Base-by-base conservation (phyloP, 2,888 invertebrate species). In the Catotricha subobsoleta region DNA sequence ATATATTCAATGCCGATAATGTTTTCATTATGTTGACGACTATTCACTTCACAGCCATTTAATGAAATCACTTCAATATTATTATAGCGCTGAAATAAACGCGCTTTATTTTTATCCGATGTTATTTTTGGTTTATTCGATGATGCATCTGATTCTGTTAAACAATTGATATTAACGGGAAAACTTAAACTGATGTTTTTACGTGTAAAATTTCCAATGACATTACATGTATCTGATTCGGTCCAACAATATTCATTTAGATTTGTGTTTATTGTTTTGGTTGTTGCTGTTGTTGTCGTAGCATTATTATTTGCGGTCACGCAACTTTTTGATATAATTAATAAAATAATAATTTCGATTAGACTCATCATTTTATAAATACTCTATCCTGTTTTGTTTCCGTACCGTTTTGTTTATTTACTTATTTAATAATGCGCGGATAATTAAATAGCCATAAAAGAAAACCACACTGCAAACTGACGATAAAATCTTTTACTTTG, bases 61-160 rank as follows among this genome's bases (percentile, higher is more conserved):
- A 36, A 25, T 25, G 25, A 7, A 20, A 36, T 36, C 25, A 36
- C 36, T 36, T 36, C 36, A 9, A 36, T 13, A 10, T 36, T 21
- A 8, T 10, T 15, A 25, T 25, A 36, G 16, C 21, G 36, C 16
- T 36, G 9, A 19, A 20, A 16, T 16, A 36, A 13, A 16, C 16
- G 25, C 2, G 16, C 23, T 13, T 36, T 23, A 16, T 10, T 25
- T 21, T 23, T 21, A n/a, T 19, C 23, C n/a, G n/a, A n/a, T n/a
- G n/a, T n/a, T n/a, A n/a, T n/a, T n/a, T n/a, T n/a, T n/a, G n/a
- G n/a, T n/a, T n/a, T n/a, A 9, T 25, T 35, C 2, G 12, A 13
- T 13, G 5, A 16, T 3, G 4, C 16, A 13, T 35, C 20, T n/a
- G 20, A 12, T 6, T 3, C 13, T 6, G 5, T 8, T 16, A 23